Base-by-base conservation (phyloP, 1,140 invertebrate genomes). In the Lasioglossum baleicum region DNA sequence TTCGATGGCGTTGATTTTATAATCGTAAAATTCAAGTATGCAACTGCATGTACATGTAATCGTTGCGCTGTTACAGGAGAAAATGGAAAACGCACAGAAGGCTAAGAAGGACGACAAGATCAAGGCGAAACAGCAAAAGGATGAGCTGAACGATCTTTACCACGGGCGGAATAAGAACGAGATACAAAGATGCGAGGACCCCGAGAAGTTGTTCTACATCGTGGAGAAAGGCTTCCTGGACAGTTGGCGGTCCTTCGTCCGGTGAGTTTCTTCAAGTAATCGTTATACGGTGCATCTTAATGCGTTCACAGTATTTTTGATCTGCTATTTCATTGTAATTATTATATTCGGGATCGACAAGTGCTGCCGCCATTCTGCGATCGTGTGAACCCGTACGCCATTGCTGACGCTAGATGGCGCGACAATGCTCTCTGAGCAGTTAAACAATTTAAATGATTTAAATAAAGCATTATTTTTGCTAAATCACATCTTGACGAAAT, bases 21-120 rank as follows among this genome's bases (percentile, higher is more conserved):
- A 5, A 4, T 35, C 35, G 3, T 35, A 35, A 35, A 35, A 35
- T 35, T 35, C 2, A 35, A 35, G 5, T 35, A 35, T 35, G 56
- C 5, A 58, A 58, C 15, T 58, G 20, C n/a, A 20, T n/a, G 17
- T 51, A 2, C 20, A 72, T 26, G 56, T 11, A 13, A 7, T 0
- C 17, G 20, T 69, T 13, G 2, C 40, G 22, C 60, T 35, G 42
- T 65, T 81, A 74, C 64, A 92, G 91, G 88, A 91, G 6, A 90
- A 84, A 79, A 82, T 90, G 61, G 90, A 92, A 80, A 88, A 78
- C 60, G 90, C 87, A 0, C 89, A 93, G 63, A 91, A 82, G 56
- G 86, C 90, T 11, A 90, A 92, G 58, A 89, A 92, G 26, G 91
- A 90, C 42, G 90, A 92, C 65, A 93, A 93, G 84, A 90, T 92